Evolutionary conservation across 2,888 invertebrate species (phyloP).

Genomic region (Syritta pipiens): DNA sequence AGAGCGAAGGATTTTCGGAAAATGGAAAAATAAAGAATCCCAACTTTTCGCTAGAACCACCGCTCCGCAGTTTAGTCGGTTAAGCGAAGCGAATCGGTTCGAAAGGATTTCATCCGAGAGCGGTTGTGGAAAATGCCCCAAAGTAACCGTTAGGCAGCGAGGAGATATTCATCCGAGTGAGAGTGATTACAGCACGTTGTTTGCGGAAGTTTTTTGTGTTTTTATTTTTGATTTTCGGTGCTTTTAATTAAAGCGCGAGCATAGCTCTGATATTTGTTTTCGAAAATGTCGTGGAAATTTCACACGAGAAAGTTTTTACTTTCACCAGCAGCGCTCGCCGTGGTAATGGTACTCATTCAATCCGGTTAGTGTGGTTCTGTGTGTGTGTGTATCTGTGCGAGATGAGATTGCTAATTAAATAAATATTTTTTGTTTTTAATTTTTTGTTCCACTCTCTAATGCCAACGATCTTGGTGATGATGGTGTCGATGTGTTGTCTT

Average conservation of each 20-base stretch:
- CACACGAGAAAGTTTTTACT: conserved; percentile 40
- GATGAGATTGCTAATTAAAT: background rate
- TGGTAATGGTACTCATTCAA: conserved; percentile 51
- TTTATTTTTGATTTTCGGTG: background rate
- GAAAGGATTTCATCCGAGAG: conserved; percentile 19
- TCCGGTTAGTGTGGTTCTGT: conserved; percentile 52
- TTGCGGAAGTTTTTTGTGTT: background rate
- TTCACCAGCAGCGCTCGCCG: conserved; percentile 25
- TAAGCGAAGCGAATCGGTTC: conserved; percentile 55
- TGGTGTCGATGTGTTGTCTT: conserved; percentile 21
- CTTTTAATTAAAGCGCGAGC: too few relatives aligned
- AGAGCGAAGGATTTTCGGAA: conserved; percentile 18
- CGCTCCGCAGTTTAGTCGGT: conserved; percentile 51
- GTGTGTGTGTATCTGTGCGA: conserved; percentile 16
- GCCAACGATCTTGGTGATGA: background rate
- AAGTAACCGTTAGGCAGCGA: conserved; percentile 30
- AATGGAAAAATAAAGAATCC: too few relatives aligned
- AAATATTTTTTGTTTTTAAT: conserved; percentile 18
- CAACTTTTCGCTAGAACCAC: too few relatives aligned
- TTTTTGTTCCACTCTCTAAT: conserved; percentile 22
- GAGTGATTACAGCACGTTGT: conserved; percentile 11
- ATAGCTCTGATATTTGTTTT: too few relatives aligned
- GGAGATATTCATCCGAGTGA: too few relatives aligned
- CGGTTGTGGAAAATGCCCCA: conserved; percentile 10
- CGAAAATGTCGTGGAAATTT: conserved; percentile 61